Percentiles rank a stretch among this genome's conserved stretches.
Evolutionary conservation across 2,797 vertebrate genomes (phyloP).

Genomic region (Enteromius fasciolatus): DNA sequence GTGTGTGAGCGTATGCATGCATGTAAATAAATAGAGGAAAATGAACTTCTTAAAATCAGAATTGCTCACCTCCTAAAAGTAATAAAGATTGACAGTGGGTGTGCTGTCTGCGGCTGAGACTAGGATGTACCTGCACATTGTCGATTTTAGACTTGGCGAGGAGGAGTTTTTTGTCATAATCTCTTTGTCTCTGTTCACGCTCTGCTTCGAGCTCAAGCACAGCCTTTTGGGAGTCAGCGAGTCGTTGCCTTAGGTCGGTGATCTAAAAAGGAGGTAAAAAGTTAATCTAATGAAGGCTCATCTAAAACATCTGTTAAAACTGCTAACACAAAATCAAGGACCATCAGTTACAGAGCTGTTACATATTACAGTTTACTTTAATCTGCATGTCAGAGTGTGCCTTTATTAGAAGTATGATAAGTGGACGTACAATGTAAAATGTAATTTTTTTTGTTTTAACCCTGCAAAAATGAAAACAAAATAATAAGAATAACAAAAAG

Average conservation of each 20-base stretch:
- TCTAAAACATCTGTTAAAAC: background rate
- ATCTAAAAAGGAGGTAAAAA: constrained; percentile 75
- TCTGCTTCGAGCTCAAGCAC: constrained; percentile 88
- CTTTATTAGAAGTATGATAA: background rate
- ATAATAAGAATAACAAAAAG: constrained; percentile 15
- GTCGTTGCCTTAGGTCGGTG: constrained; percentile 90
- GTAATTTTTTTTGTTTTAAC: too few species aligned
- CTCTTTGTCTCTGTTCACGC: constrained; percentile 91
- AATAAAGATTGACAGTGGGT: background rate
- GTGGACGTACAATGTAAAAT: too few species aligned
- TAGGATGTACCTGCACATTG: constrained; percentile 86
- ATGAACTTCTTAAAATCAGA: background rate
- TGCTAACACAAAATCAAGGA: background rate
- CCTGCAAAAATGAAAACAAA: constrained; percentile 14
- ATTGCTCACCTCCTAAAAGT: background rate
- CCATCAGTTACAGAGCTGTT: background rate
- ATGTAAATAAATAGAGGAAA: background rate
- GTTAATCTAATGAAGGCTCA: background rate
- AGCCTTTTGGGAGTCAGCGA: constrained; percentile 87
- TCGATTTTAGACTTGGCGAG: constrained; percentile 96
- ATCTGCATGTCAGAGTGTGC: background rate
- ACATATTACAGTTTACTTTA: background rate
- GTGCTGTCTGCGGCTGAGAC: background rate
- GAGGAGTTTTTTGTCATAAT: constrained; percentile 96
- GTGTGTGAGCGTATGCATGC: background rate